phyloP scores from a whole-genome alignment of 2,113 vertebrate species.

The Mormyrus lacerda region DNA sequence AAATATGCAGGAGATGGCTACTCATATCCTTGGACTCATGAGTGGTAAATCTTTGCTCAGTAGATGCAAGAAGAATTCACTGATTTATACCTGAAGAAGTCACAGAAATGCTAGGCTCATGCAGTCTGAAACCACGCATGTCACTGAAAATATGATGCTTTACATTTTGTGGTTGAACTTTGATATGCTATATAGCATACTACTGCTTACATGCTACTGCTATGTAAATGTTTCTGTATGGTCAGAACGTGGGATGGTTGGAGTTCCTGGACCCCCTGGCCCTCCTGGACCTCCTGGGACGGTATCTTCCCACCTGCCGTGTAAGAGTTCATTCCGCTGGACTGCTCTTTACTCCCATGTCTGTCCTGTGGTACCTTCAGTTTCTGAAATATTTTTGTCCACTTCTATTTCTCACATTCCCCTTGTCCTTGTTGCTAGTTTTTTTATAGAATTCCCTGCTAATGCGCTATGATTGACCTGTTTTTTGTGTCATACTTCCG shows the following conservation, averaged over 20 bases:
- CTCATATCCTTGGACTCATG: constrained; percentile 73
- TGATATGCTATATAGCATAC: neutral
- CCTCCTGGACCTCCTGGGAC: constrained; percentile 69
- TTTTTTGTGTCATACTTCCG: neutral
- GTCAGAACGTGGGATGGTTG: constrained; percentile 63
- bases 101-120: neutral
- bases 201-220: neutral
- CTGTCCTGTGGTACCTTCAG: neutral
- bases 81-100: neutral
- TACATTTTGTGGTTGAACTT: neutral
- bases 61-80: neutral
- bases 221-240: constrained; percentile 7
- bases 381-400: neutral
- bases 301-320: constrained; percentile 59
- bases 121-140: neutral
- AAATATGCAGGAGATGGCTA: constrained; percentile 70
- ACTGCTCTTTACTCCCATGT: neutral
- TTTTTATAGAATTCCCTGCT: neutral
- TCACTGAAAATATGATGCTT: neutral
- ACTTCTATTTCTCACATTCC: neutral
- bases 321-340: constrained; percentile 42
- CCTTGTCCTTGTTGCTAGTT: neutral
- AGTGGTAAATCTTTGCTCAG: constrained; percentile 56
- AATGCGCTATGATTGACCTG: neutral
- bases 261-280: constrained; percentile 74